Base-by-base conservation (phyloP, 2,113 vertebrate species). In the Dipodomys merriami region DNA sequence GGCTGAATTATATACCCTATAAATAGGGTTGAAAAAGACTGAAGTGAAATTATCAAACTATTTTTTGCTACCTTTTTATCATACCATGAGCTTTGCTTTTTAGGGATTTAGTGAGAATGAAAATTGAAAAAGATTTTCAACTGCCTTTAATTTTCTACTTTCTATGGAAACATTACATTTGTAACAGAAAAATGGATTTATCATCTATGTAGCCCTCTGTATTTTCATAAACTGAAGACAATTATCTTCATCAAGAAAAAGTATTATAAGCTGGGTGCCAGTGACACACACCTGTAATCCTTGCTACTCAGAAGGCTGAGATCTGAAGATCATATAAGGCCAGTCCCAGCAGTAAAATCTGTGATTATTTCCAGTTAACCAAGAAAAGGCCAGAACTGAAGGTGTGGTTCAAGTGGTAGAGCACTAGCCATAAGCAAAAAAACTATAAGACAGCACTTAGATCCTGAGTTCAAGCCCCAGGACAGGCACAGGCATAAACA, bases 151-250 rank as follows among this genome's bases (percentile, higher is more conserved):
- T 76, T 39, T n/a, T 79, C 7, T 69, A 81, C 9, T 35, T 93
- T 82, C 81, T 95, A 68, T 22, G 62, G 39, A 94, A 96, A 95
- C 4, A 69, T 27, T 91, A 88, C 5, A 90, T 79, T 96, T 49
- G 82, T 30, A 84, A 86, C 22, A 87, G 89, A 93, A 83, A 94
- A 88, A 19, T 83, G 19, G 12, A 71, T 39, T 33, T 71, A 76
- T 73, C 60, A 81, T 12, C 44, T 44, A 78, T 2, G 16, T 19
- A 72, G n/a, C 92, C 68, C 29, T 87, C 7, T 90, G 4, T 15
- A 74, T 82, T 87, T 87, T 95, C 71, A 94, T 68, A 90, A 91
- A 83, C 7, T 13, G 7, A 74, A 74, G 64, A 85, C 1, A 69
- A 64, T 1, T 2, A 9, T 69, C 49, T 69, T 85, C 5, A 71